These are phyloP conservation scores for Anomalospiza imberbis DNA, from an alignment of 2,797 vertebrate species.

Conservation along the genomic window DNA sequence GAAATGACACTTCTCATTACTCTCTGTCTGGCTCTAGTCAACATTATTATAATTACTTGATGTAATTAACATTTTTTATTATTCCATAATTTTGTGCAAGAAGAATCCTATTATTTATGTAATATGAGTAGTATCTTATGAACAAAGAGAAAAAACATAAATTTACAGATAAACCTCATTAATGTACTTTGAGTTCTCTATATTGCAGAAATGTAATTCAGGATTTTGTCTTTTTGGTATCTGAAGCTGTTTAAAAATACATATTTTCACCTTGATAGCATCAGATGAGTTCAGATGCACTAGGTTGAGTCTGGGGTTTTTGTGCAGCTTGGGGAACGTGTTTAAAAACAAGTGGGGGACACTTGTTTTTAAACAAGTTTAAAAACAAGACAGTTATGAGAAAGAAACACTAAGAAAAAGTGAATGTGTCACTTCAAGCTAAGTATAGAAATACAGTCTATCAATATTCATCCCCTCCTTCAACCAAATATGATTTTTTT, in stretches of 20 bases:
- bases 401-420: background rate
- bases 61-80: background rate
- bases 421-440: background rate
- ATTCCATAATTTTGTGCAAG: too few species aligned
- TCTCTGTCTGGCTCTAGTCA: background rate
- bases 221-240: background rate
- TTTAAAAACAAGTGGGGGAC: background rate
- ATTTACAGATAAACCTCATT: background rate
- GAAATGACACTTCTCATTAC: background rate
- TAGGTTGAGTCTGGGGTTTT: background rate
- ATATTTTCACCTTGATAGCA: background rate
- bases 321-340: background rate
- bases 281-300: background rate
- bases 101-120: background rate
- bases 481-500: background rate
- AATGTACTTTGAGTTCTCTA: background rate
- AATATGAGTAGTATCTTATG: background rate
- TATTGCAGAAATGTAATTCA: background rate
- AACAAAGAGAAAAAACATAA: background rate
- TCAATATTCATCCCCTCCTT: background rate
- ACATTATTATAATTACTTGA: background rate
- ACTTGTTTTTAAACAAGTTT: too few species aligned
- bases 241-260: background rate
- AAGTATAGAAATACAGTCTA: background rate
- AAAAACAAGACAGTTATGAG: background rate